Base-by-base conservation (phyloP, 2,888 invertebrate genomes). In the Sphecodes monilicornis region DNA sequence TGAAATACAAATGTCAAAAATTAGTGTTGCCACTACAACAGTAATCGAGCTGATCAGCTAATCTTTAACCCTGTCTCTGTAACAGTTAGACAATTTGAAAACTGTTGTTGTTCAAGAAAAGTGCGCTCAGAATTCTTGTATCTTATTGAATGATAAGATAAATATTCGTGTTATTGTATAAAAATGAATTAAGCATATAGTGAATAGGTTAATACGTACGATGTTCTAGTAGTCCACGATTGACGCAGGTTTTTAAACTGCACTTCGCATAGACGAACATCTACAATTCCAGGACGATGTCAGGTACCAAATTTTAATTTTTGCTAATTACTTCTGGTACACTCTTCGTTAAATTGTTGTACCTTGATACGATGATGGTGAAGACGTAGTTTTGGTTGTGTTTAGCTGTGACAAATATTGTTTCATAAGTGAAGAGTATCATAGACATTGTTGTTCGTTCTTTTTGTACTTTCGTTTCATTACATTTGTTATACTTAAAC, bases 201-300 rank as follows among this genome's bases (percentile, higher is more conserved):
- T 22, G 18, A 46, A 75, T 32, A 43, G 43, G 36, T 71, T 36
- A 29, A 84, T 84, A 82, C 84, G 32, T 84, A 84, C 84, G 77
- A 72, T 41, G 60, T 64, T 57, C 68, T 36, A 75, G 26, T 32
- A 70, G 68, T 72, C 82, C 60, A 54, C 66, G 36, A 57, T 71
- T 60, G 46, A 26, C n/a, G 32, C 78, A 39, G 32, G 4, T 32
- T 39, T 50, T 82, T 39, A 79, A 2, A 43, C 70, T n/a, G 43
- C 13, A 79, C 32, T 76, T 73, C 32, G 75, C 10, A 54, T n/a
- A 54, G 13, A 29, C 26, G 50, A 83, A 73, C 79, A 84, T 78
- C 18, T 70, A 72, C 16, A 26, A 66, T 71, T 68, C 16, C 39
- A 46, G 26, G 39, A 22, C 11, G 68, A 76, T 50, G 29, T 16